Evolutionary conservation across 1,140 invertebrate species (phyloP).

Genomic region (Lineus longissimus): DNA sequence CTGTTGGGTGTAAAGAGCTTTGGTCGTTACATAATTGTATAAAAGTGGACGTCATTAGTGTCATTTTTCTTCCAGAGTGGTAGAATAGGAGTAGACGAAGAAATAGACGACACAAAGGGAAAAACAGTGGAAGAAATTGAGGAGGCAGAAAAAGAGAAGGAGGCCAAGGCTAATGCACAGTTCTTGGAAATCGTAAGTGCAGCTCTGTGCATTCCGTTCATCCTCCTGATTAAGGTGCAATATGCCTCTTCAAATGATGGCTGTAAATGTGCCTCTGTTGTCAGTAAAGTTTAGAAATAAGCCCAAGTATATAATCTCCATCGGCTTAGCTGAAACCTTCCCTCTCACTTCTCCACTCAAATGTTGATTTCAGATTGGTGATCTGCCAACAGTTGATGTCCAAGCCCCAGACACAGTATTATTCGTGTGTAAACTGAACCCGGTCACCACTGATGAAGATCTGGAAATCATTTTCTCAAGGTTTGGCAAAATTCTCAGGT

Average conservation of each 20-base stretch:
- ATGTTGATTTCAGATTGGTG: conserved; percentile 66
- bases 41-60: too few relatives aligned
- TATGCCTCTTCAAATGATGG: background rate
- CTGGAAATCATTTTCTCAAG: conserved; percentile 96
- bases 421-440: conserved; percentile 99
- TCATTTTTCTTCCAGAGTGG: conserved; percentile 62
- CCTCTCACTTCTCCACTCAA: too few relatives aligned
- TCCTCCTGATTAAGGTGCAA: too few relatives aligned
- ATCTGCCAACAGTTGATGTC: conserved; percentile 94
- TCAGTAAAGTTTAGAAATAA: too few relatives aligned
- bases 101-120: conserved; percentile 85
- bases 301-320: too few relatives aligned
- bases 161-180: conserved; percentile 93
- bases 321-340: too few relatives aligned
- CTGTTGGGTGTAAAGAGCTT: too few relatives aligned
- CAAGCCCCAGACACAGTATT: conserved; percentile 98
- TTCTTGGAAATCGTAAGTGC: conserved; percentile 87
- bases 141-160: conserved; percentile 84
- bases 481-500: conserved; percentile 87
- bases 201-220: too few relatives aligned
- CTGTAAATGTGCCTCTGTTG: background rate
- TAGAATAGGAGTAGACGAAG: conserved; percentile 90
- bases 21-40: too few relatives aligned
- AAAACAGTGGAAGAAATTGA: conserved; percentile 77
- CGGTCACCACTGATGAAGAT: conserved; percentile 96